phyloP scores from a whole-genome alignment of 2,797 vertebrate genomes.

The Mormyrops boulengeri region DNA sequence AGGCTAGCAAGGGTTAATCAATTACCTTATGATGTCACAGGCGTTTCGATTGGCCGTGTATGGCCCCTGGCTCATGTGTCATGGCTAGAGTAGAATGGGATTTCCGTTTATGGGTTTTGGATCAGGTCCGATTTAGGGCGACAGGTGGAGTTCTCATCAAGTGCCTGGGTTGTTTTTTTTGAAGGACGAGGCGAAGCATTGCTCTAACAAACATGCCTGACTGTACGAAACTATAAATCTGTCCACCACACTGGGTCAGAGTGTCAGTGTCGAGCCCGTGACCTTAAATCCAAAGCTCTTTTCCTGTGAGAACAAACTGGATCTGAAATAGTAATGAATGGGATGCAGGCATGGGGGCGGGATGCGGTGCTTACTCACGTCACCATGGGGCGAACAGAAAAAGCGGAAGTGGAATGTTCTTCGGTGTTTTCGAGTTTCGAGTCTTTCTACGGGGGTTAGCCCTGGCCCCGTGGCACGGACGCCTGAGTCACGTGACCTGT shows the following conservation, averaged over 20 bases:
- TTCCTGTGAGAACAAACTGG: neutral
- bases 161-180: neutral
- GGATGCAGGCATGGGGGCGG: too few relatives aligned
- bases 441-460: neutral
- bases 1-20: neutral
- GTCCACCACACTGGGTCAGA: neutral
- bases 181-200: neutral
- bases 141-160: neutral
- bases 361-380: neutral
- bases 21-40: neutral
- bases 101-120: neutral
- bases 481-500: neutral
- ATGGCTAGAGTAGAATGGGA: neutral
- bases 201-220: neutral
- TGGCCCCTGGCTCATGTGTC: neutral
- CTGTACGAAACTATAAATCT: neutral
- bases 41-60: neutral
- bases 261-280: neutral
- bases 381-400: neutral
- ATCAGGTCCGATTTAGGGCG: neutral
- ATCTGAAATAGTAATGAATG: neutral
- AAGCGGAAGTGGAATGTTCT: neutral
- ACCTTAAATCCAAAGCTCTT: neutral
- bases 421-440: neutral
- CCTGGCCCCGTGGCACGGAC: neutral